phyloP scores from a whole-genome alignment of 2,888 invertebrate genomes.

The Odontomyia ornata region DNA sequence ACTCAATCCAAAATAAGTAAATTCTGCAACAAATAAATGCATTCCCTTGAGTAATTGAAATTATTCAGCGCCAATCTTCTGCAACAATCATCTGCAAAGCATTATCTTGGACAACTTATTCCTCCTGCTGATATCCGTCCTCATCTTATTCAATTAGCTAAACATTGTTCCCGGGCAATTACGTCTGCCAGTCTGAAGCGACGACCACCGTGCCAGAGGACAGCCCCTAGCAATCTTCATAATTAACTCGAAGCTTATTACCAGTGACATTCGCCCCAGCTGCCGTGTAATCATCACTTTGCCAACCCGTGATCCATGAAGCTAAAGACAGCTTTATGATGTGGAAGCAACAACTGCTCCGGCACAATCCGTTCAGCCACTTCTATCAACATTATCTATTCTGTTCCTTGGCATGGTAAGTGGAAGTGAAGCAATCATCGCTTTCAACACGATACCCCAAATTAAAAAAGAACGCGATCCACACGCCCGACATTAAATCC shows the following conservation, averaged over 20 bases:
- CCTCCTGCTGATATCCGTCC: background rate
- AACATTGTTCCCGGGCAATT: conserved; percentile 32
- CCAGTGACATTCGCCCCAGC: conserved; percentile 34
- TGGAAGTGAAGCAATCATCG: conserved; percentile 28
- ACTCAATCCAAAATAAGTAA: too few relatives aligned
- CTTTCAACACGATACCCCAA: conserved; percentile 25
- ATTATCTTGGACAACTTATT: too few relatives aligned
- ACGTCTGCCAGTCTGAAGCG: background rate
- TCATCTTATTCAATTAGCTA: conserved; percentile 32
- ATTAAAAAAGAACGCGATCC: conserved; percentile 20
- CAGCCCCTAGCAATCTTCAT: conserved; percentile 27
- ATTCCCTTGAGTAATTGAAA: too few relatives aligned
- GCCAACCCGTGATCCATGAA: conserved; percentile 17
- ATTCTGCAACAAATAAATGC: too few relatives aligned
- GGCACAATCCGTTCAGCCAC: background rate
- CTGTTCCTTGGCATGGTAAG: conserved; percentile 9
- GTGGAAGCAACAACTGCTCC: conserved; percentile 24
- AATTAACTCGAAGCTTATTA: conserved; percentile 39
- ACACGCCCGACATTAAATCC: conserved; percentile 16
- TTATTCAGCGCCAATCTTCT: too few relatives aligned
- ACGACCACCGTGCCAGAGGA: conserved; percentile 11
- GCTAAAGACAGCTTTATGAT: conserved; percentile 25
- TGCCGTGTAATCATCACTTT: conserved; percentile 28
- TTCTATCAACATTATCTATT: background rate
- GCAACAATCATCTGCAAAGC: too few relatives aligned